Evolutionary conservation across 2,113 vertebrate genomes (phyloP).

Genomic region (Coptodon rendalli): DNA sequence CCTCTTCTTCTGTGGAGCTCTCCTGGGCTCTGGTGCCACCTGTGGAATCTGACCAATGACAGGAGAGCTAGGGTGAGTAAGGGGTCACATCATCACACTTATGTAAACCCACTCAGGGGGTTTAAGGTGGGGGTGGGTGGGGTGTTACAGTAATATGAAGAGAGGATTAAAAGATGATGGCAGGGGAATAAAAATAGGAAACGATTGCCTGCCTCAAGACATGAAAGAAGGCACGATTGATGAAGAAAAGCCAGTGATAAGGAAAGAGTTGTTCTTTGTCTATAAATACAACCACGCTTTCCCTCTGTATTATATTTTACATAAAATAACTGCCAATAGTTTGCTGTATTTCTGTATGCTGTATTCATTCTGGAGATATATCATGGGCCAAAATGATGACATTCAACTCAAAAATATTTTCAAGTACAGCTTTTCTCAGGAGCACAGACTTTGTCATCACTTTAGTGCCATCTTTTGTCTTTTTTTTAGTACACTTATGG

Average conservation of each 20-base stretch:
- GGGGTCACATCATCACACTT: not conserved
- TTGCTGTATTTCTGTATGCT: not conserved
- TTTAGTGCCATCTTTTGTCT: not conserved
- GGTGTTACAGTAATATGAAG: not conserved
- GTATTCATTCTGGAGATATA: not conserved
- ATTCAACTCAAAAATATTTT: not conserved
- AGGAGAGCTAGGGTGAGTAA: slow-evolving; percentile 38
- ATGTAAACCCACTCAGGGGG: not conserved
- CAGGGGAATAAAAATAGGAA: not conserved
- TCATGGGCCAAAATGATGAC: not conserved
- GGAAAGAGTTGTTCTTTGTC: not conserved
- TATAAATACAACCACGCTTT: not conserved
- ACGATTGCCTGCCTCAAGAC: not conserved
- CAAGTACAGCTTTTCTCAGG: not conserved
- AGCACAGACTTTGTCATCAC: not conserved
- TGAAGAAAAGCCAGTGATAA: not conserved
- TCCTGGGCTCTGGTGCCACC: slow-evolving; percentile 54
- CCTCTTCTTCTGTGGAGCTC: slow-evolving; percentile 60
- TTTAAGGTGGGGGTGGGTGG: not conserved
- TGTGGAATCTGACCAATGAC: slow-evolving; percentile 54
- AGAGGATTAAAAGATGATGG: not conserved
- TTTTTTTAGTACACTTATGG: not conserved
- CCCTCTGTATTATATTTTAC: not conserved
- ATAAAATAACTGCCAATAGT: not conserved
- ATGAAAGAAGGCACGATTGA: not conserved